Conservation (phyloP, 2,888 invertebrate genomes). For the Lasioglossum vierecki region DNA sequence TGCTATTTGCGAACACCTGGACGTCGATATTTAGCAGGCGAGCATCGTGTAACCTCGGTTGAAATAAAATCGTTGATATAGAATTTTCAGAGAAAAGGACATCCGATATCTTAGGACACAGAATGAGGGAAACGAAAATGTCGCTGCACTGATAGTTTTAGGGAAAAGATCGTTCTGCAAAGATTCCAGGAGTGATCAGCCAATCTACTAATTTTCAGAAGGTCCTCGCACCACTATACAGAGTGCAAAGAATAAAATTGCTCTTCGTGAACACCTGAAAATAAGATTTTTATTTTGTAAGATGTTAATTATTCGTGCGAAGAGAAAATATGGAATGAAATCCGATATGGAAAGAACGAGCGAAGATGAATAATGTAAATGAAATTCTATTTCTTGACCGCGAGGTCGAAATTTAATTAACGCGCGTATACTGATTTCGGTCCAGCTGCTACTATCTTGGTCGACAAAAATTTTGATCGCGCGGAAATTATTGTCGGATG, state of each 20-base stretch:
- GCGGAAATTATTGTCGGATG: not conserved
- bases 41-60: not conserved
- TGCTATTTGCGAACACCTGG: constrained; percentile 9
- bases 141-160: not conserved
- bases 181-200: not conserved
- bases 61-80: not conserved
- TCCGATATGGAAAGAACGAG: too few relatives aligned
- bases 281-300: not conserved
- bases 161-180: not conserved
- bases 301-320: not conserved
- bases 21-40: not conserved
- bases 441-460: not conserved
- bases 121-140: too few relatives aligned
- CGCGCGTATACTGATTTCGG: not conserved
- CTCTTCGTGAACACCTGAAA: not conserved
- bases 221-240: not conserved
- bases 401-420: not conserved
- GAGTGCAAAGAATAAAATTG: not conserved
- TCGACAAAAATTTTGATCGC: not conserved
- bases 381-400: not conserved
- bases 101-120: not conserved
- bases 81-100: too few relatives aligned
- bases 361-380: too few relatives aligned
- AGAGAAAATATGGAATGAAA: not conserved
- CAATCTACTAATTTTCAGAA: not conserved